Conservation (phyloP, 2,113 vertebrate species). For the Hippoglossus stenolepis region DNA sequence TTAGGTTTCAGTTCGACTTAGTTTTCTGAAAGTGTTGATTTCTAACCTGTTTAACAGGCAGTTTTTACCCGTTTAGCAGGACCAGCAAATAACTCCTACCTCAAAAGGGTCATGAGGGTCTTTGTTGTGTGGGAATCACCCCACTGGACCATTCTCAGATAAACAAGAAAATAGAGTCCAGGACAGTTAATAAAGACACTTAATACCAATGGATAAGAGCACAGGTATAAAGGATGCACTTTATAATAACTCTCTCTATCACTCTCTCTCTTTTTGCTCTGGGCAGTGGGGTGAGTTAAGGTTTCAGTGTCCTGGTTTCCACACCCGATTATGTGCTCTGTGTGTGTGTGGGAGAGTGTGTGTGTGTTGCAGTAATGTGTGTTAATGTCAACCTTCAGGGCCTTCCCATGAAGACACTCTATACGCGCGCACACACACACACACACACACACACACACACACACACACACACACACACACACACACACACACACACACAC, state of each 20-base stretch:
- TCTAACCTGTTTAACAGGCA: too few species aligned
- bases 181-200: conserved; percentile 73
- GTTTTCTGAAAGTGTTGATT: not conserved
- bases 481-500: conserved; percentile 9
- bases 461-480: conserved; percentile 10
- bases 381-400: conserved; percentile 49
- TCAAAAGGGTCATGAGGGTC: conserved; percentile 28
- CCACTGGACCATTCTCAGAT: conserved; percentile 70
- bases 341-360: conserved; percentile 16
- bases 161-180: conserved; percentile 62
- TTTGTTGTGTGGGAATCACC: conserved; percentile 74
- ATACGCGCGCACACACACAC: conserved; percentile 9
- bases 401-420: conserved; percentile 31
- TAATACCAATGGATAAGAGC: conserved; percentile 75
- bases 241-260: conserved; percentile 48
- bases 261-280: conserved; percentile 43
- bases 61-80: not conserved
- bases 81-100: conserved; percentile 3
- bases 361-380: conserved; percentile 26
- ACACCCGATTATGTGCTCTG: conserved; percentile 69
- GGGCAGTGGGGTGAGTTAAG: conserved; percentile 70
- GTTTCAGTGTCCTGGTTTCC: conserved; percentile 81
- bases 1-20: not conserved
- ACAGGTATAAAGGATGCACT: conserved; percentile 69
- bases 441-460: conserved; percentile 8